Conservation (phyloP, 2,797 vertebrate species). For the Poeciliopsis gracilis region DNA sequence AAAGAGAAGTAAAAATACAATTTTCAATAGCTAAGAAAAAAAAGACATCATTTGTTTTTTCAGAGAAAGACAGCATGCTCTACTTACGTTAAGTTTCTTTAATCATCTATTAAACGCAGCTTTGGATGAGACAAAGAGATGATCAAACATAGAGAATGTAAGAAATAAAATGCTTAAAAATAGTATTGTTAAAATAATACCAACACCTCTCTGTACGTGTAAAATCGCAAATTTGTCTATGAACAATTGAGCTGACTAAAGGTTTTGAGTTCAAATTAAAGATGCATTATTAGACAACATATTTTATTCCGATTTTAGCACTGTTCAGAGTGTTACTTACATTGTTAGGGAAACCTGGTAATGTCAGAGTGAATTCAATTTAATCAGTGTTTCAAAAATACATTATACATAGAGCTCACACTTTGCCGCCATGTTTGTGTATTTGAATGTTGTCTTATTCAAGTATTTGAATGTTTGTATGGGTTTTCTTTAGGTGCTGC, state of each 20-base stretch:
- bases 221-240: not conserved
- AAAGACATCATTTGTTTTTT: conserved; percentile 29
- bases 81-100: conserved; percentile 26
- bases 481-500: not conserved
- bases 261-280: not conserved
- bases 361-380: not conserved
- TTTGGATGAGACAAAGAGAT: conserved; percentile 25
- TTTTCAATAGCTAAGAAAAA: conserved; percentile 25
- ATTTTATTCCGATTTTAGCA: not conserved
- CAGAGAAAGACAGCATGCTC: conserved; percentile 7
- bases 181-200: not conserved
- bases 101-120: conserved; percentile 37
- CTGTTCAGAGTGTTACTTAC: not conserved
- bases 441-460: not conserved
- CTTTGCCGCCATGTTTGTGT: not conserved
- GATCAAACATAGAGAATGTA: conserved; percentile 5
- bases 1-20: conserved; percentile 40
- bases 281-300: not conserved
- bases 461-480: not conserved
- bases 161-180: not conserved
- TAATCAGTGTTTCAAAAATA: not conserved
- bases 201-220: not conserved
- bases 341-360: not conserved
- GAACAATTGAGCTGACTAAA: not conserved
- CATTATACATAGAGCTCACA: not conserved